phyloP scores from a whole-genome alignment of 2,888 invertebrate species.

The Orthosia incerta region DNA sequence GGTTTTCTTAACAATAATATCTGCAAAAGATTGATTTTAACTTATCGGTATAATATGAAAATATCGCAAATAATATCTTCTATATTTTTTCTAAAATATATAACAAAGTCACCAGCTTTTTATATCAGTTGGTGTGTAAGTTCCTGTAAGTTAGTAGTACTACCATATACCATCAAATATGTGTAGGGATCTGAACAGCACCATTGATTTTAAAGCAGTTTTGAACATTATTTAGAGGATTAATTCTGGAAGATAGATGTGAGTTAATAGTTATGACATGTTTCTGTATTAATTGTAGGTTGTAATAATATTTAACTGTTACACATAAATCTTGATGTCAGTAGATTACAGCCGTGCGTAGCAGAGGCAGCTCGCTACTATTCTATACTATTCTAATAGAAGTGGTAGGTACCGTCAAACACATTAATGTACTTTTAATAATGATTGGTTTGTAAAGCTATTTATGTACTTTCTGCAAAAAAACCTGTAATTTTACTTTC shows the following conservation, averaged over 20 bases:
- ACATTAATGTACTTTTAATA: too few relatives aligned
- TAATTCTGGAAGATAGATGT: background rate
- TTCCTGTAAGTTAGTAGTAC: background rate
- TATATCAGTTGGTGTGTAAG: background rate
- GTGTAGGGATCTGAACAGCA: background rate
- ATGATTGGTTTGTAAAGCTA: background rate
- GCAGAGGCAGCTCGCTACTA: background rate
- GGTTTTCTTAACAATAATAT: constrained; percentile 1
- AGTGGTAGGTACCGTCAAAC: background rate
- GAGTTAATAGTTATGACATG: background rate
- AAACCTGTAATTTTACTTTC: background rate
- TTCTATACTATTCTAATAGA: constrained; percentile 1
- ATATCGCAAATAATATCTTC: constrained; percentile 13
- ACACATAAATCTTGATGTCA: constrained; percentile 1
- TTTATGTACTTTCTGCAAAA: background rate
- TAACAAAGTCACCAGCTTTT: background rate
- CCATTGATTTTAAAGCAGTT: constrained; percentile 1
- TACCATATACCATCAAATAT: background rate
- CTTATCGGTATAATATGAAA: constrained; percentile 9
- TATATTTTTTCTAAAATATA: background rate
- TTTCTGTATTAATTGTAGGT: background rate
- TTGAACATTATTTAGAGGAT: background rate
- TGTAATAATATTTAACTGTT: background rate
- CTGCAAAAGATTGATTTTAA: constrained; percentile 15
- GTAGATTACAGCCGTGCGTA: background rate